Conservation (phyloP, 1,140 invertebrate species). For the Neoseiulus cucumeris region DNA sequence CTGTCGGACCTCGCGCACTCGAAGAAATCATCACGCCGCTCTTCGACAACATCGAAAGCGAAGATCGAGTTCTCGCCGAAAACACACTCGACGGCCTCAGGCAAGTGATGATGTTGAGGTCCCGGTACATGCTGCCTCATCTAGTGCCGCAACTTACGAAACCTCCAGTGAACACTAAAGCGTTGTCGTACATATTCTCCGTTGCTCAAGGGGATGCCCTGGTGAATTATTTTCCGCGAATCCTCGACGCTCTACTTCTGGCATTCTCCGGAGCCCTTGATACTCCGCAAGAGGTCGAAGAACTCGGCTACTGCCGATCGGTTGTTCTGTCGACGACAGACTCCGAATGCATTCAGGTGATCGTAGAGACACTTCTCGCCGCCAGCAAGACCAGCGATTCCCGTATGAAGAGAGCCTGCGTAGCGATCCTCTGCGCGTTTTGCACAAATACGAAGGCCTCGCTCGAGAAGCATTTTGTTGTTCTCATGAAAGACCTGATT, state of each 20-base stretch:
- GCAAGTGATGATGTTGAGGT: slow-evolving; percentile 92
- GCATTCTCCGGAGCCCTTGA: slow-evolving; percentile 41
- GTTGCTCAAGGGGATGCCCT: slow-evolving; percentile 69
- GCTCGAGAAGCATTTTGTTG: slow-evolving; percentile 15
- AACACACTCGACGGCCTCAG: slow-evolving; percentile 26
- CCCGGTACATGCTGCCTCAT: slow-evolving; percentile 79
- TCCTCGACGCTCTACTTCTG: slow-evolving; percentile 66
- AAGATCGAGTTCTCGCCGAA: background rate
- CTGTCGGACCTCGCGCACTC: slow-evolving; percentile 77
- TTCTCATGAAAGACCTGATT: slow-evolving; percentile 21
- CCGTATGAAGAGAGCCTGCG: slow-evolving; percentile 13
- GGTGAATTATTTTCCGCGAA: slow-evolving; percentile 71
- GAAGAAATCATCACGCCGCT: slow-evolving; percentile 89
- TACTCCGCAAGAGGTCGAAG: slow-evolving; percentile 42
- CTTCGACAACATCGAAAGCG: slow-evolving; percentile 48
- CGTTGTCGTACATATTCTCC: slow-evolving; percentile 69
- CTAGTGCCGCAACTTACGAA: slow-evolving; percentile 79
- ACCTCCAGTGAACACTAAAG: slow-evolving; percentile 68
- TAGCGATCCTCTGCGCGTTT: slow-evolving; percentile 18
- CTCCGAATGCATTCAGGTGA: slow-evolving; percentile 15
- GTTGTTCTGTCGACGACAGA: slow-evolving; percentile 60
- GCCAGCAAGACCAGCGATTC: slow-evolving; percentile 10
- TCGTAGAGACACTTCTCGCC: slow-evolving; percentile 17
- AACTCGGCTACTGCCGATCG: slow-evolving; percentile 77
- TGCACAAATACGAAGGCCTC: slow-evolving; percentile 13